A percentile compares a stretch with the other conserved stretches of the same genome.
Evolutionary conservation across 2,113 vertebrate genomes (phyloP).

Genomic region (Butorides virescens): DNA sequence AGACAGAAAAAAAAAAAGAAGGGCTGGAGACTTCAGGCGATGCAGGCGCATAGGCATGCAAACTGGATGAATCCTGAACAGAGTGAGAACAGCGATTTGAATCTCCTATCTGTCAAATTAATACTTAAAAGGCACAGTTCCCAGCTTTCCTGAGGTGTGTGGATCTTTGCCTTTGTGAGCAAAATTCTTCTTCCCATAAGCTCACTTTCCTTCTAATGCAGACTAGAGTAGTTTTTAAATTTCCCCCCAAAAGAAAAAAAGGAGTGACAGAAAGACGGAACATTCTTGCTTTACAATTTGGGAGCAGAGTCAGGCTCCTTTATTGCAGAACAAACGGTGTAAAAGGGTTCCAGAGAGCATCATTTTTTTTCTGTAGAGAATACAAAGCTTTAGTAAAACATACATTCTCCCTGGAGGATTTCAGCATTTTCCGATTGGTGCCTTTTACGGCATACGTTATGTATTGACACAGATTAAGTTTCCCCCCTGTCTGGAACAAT

Average conservation of each 20-base stretch:
- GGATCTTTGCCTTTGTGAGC: neutral
- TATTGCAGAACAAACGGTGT: neutral
- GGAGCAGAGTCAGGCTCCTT: neutral
- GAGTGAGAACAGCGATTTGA: neutral
- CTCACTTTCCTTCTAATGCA: neutral
- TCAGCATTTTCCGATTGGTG: conserved; percentile 27
- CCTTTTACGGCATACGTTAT: conserved; percentile 51
- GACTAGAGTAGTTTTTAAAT: neutral
- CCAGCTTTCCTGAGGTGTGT: neutral
- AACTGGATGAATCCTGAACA: neutral
- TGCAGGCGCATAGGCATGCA: neutral
- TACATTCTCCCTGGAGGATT: neutral
- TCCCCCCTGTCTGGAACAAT: conserved; percentile 69
- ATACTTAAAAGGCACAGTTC: neutral
- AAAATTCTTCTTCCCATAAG: neutral
- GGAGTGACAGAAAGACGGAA: neutral
- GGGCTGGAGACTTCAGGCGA: neutral
- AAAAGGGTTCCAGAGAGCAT: neutral
- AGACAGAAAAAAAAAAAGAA: neutral
- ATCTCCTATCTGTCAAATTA: neutral
- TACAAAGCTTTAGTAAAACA: neutral
- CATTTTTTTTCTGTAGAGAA: neutral
- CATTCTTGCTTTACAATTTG: neutral
- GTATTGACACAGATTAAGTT: conserved; percentile 72
- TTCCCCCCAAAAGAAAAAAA: neutral